These are phyloP conservation scores for Campopleginae sp. DNA, from an alignment of 2,888 invertebrate species.

Conservation along the genomic window DNA sequence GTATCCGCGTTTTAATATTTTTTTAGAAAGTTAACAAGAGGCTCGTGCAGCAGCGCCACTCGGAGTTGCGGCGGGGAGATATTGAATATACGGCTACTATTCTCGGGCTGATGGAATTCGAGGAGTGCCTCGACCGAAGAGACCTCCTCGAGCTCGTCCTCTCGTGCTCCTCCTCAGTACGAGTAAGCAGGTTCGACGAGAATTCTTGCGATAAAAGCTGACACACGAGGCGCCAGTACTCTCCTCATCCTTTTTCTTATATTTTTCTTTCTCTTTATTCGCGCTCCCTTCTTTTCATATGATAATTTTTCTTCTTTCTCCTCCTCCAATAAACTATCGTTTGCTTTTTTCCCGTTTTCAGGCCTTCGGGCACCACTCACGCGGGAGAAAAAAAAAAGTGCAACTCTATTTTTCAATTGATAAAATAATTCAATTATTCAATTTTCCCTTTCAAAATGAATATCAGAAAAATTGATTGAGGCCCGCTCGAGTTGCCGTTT, in stretches of 20 bases:
- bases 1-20: conserved; percentile 69
- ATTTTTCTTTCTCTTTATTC: conserved; percentile 8
- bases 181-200: conserved; percentile 68
- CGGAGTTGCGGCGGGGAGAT: conserved; percentile 42
- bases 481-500: conserved; percentile 40
- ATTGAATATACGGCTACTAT: conserved; percentile 35
- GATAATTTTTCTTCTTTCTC: conserved; percentile 7
- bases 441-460: neutral
- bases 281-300: conserved; percentile 11
- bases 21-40: conserved; percentile 74
- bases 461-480: neutral
- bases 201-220: conserved; percentile 64
- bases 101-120: conserved; percentile 66
- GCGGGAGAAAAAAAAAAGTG: conserved; percentile 11
- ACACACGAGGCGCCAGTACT: conserved; percentile 64
- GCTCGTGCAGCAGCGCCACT: conserved; percentile 49
- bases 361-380: neutral
- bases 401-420: neutral
- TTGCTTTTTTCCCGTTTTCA: conserved; percentile 15
- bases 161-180: conserved; percentile 51
- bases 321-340: conserved; percentile 4
- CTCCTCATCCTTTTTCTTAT: conserved; percentile 33
- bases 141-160: conserved; percentile 56
- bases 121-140: conserved; percentile 69
- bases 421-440: neutral